Base-by-base conservation (phyloP, 2,113 vertebrate genomes). In the Prolemur simus region DNA sequence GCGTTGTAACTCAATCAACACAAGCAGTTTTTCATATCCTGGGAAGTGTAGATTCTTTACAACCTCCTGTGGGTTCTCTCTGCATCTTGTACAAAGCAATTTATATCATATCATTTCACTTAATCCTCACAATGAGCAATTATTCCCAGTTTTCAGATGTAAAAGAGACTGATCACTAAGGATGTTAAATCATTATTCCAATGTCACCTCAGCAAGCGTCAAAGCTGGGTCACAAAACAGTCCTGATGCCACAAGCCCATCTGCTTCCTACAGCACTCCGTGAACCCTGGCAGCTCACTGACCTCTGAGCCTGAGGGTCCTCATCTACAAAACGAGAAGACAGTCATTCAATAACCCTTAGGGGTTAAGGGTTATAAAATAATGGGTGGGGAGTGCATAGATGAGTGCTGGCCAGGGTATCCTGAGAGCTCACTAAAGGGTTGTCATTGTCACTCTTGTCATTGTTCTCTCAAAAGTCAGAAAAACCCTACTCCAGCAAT, bases 71-170 rank as follows among this genome's bases (percentile, higher is more conserved):
- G 25, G 14, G 32, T 3, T 83, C 54, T 93, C n/a, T 80, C 8
- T 32, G 82, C 11, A 76, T 49, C 18, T 69, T 56, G 5, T 54
- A 2, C 18, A 68, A 95, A 34, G 11, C 56, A 76, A 94, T 73
- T 54, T 63, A 54, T 29, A 45, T 9, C 49, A 17, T 18, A 85
- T 39, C 25, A 66, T 81, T 87, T 95, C 47, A 68, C 18, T 60
- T 64, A 74, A 60, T 47, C 34, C 21, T 81, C n/a, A 80, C 6
- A 34, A 73, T 39, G 56, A 87, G 12, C 49, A 81, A 66, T 71
- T 81, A 92, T 71, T 87, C 34, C 23, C 64, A 63, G 71, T 94
- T 87, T 94, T 87, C n/a, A 90, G 11, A 87, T 47, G 23, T 52
- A 84, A 89, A 95, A 74, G 17, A 89, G 17, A 82, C 2, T 89